phyloP scores from a whole-genome alignment of 2,888 invertebrate genomes.

The Psococerastis gibbosa region DNA sequence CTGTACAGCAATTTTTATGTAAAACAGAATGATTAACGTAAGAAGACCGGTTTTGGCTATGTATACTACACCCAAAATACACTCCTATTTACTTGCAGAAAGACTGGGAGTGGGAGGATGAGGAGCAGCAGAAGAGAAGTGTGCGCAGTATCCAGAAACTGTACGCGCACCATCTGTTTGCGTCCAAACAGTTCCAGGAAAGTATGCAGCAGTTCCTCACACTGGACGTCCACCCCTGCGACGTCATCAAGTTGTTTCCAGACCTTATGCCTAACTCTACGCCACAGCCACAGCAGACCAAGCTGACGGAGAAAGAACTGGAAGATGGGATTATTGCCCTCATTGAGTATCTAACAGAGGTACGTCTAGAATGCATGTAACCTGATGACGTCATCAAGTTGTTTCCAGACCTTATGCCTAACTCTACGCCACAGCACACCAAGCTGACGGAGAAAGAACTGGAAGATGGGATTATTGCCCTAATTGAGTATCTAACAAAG shows the following conservation, averaged over 20 bases:
- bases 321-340: slow-evolving; percentile 77
- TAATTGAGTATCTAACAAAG: slow-evolving; percentile 77
- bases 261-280: slow-evolving; percentile 49
- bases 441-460: slow-evolving; percentile 23
- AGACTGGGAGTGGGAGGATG: slow-evolving; percentile 37
- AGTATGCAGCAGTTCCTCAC: slow-evolving; percentile 84
- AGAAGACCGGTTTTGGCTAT: no score
- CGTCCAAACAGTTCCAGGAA: slow-evolving; percentile 67
- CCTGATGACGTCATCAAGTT: slow-evolving; percentile 83
- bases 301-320: slow-evolving; percentile 23
- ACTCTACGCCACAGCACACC: slow-evolving; percentile 32
- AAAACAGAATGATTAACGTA: no score
- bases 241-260: slow-evolving; percentile 89
- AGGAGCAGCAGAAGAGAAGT: slow-evolving; percentile 60
- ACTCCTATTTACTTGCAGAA: neutral
- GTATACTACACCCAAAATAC: no score
- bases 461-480: slow-evolving; percentile 69
- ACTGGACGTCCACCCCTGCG: slow-evolving; percentile 82
- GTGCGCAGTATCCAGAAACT: slow-evolving; percentile 77
- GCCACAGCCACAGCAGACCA: slow-evolving; percentile 31
- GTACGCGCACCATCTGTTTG: slow-evolving; percentile 80
- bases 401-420: slow-evolving; percentile 71
- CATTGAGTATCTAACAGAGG: slow-evolving; percentile 74
- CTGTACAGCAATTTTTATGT: no score
- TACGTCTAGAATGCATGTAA: no score